Percentiles rank a stretch among this genome's conserved stretches.
Conservation (phyloP, 2,888 invertebrate species). For the Drosophila incognita region DNA sequence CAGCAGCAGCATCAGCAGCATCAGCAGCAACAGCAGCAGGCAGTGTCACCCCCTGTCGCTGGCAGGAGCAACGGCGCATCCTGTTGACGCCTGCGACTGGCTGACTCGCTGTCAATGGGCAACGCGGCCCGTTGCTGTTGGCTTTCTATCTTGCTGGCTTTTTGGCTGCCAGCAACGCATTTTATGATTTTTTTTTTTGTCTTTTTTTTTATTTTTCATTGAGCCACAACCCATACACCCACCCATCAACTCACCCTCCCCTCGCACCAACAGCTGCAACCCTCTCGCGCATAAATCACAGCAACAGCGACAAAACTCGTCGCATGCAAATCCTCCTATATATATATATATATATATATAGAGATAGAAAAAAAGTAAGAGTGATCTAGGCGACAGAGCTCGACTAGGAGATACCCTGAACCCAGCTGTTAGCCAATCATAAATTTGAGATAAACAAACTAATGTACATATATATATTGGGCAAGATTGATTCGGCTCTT, state of each 20-base stretch:
- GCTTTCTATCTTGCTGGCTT: constrained; percentile 24
- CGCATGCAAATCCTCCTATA: constrained; percentile 61
- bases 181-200: constrained; percentile 26
- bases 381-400: neutral
- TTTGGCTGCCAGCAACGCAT: constrained; percentile 64
- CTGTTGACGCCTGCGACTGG: constrained; percentile 77
- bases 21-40: neutral
- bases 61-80: constrained; percentile 54
- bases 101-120: constrained; percentile 36
- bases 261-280: constrained; percentile 51
- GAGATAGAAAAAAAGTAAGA: neutral
- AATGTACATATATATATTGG: neutral
- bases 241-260: constrained; percentile 8
- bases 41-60: constrained; percentile 38
- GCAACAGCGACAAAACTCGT: constrained; percentile 56
- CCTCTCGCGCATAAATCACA: constrained; percentile 76
- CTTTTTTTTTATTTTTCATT: constrained; percentile 47
- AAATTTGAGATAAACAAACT: neutral
- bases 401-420: neutral
- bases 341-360: neutral
- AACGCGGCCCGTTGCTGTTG: constrained; percentile 15
- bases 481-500: neutral
- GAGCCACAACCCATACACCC: constrained; percentile 15
- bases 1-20: neutral
- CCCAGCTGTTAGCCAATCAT: neutral